phyloP scores from a whole-genome alignment of 2,113 vertebrate genomes.

The Typhlomys cinereus region DNA sequence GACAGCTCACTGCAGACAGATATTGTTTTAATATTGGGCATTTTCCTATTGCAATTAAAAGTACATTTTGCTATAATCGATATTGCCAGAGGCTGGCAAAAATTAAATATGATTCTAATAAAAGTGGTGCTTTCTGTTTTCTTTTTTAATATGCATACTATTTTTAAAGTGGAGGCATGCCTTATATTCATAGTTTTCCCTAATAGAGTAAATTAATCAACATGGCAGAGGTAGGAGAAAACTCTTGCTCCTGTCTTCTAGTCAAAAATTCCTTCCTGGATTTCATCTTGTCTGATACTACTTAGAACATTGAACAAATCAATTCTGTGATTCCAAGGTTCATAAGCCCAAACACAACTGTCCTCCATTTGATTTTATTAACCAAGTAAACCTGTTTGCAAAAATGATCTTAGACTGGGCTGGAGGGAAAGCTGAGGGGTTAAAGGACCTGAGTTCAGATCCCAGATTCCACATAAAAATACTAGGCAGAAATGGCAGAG shows the following conservation, averaged over 20 bases:
- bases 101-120: constrained; percentile 58
- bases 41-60: constrained; percentile 44
- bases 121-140: not conserved
- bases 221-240: not conserved
- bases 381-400: not conserved
- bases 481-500: no score
- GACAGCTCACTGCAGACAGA: not conserved
- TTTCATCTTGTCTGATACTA: not conserved
- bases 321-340: not conserved
- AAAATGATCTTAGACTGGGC: not conserved
- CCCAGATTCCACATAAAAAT: no score
- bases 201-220: constrained; percentile 18
- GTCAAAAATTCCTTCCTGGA: not conserved
- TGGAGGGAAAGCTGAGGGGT: no score
- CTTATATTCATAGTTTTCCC: not conserved
- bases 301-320: not conserved
- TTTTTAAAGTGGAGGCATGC: not conserved
- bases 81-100: constrained; percentile 8
- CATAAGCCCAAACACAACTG: not conserved
- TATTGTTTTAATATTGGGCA: constrained; percentile 14
- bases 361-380: not conserved
- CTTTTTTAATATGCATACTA: not conserved
- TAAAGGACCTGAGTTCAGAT: no score
- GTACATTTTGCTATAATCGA: not conserved
- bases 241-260: not conserved